These are phyloP conservation scores for Virgularia gustaviana DNA, from an alignment of 92 coral and sea anemone genomes.

Conservation along the genomic window DNA sequence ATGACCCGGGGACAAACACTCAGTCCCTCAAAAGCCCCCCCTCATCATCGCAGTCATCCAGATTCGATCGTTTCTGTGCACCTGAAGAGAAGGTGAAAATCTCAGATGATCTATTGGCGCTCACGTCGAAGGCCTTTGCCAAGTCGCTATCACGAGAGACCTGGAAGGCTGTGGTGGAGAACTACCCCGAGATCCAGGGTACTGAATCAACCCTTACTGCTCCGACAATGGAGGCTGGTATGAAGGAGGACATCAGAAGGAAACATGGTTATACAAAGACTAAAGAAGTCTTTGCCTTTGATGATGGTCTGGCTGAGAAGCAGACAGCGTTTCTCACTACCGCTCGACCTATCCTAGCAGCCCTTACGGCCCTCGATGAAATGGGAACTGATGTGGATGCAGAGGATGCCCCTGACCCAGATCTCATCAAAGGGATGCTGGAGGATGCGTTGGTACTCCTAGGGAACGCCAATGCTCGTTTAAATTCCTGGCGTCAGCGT, in stretches of 20 bases:
- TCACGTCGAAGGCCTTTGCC: conserved; percentile 47
- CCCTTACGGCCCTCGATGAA: conserved; percentile 48
- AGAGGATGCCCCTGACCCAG: conserved; percentile 52
- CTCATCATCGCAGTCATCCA: neutral
- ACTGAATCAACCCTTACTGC: conserved; percentile 41
- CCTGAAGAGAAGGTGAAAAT: conserved; percentile 30
- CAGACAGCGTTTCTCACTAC: conserved; percentile 47
- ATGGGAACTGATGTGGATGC: conserved; percentile 23
- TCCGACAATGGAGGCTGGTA: conserved; percentile 54
- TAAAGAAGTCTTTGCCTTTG: conserved; percentile 52
- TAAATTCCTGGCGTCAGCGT: conserved; percentile 58
- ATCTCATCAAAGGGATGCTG: conserved; percentile 34
- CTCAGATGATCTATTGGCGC: conserved; percentile 39
- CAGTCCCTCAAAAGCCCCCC: neutral
- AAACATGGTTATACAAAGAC: conserved; percentile 50
- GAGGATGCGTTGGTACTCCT: conserved; percentile 58
- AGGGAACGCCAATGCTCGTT: conserved; percentile 52
- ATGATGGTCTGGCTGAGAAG: conserved; percentile 46
- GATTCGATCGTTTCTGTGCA: conserved; percentile 42
- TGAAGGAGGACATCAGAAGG: conserved; percentile 56
- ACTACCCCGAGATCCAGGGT: conserved; percentile 48
- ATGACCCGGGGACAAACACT: neutral
- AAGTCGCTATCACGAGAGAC: conserved; percentile 51
- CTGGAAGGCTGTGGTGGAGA: conserved; percentile 46
- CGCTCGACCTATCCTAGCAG: conserved; percentile 56